Percentiles rank a stretch among this genome's conserved stretches.
These are phyloP conservation scores for Stenodera caucasica DNA, from an alignment of 2,888 invertebrate species.

Conservation along the genomic window DNA sequence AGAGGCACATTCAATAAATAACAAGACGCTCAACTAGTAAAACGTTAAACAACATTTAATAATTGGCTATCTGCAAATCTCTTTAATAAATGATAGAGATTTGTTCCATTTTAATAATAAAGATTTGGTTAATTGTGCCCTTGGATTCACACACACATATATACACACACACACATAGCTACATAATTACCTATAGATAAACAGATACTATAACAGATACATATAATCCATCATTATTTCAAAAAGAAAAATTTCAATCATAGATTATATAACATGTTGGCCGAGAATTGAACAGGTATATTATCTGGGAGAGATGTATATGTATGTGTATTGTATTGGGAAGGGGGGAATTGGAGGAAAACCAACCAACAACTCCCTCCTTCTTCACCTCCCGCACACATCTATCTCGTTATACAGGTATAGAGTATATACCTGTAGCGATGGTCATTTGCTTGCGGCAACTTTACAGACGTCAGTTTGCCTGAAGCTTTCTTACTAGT, in stretches of 20 bases:
- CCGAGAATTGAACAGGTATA: constrained; percentile 49
- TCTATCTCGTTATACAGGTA: neutral
- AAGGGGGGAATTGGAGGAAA: constrained; percentile 31
- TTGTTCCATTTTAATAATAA: neutral
- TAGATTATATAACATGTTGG: constrained; percentile 50
- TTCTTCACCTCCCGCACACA: constrained; percentile 29
- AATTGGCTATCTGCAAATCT: no score
- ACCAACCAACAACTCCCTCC: constrained; percentile 38
- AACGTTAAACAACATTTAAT: no score
- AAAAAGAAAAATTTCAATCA: constrained; percentile 28
- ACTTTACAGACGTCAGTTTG: constrained; percentile 51
- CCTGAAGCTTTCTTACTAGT: constrained; percentile 53
- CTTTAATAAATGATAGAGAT: no score
- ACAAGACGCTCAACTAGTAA: neutral
- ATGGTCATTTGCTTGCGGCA: constrained; percentile 54
- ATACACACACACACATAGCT: neutral
- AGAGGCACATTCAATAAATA: neutral
- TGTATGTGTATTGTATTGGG: constrained; percentile 18
- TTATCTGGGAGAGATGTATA: constrained; percentile 2
- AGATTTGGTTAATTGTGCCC: constrained; percentile 1
- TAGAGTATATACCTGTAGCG: constrained; percentile 21
- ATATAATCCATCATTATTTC: constrained; percentile 1
- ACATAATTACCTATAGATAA: neutral
- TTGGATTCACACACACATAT: neutral
- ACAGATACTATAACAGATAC: no score